Evolutionary conservation across 2,888 invertebrate species (phyloP).

Genomic region (Eilema griseolum): DNA sequence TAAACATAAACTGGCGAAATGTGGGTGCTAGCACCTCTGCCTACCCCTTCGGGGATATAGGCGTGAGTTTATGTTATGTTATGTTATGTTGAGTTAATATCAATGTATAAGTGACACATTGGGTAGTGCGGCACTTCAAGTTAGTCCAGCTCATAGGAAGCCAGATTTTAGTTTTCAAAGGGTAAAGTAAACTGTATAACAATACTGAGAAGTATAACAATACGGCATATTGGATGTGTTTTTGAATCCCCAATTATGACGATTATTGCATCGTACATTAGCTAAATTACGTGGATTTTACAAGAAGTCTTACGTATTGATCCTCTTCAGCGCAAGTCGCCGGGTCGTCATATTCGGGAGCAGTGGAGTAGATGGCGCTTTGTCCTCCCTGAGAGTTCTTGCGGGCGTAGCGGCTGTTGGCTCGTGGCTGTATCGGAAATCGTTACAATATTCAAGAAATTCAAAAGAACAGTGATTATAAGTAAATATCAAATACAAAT

Average conservation of each 20-base stretch:
- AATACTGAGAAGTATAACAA: too few species aligned
- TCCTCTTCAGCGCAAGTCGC: slow-evolving; percentile 97
- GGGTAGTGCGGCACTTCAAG: too few species aligned
- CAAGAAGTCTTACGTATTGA: slow-evolving; percentile 90
- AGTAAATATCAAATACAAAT: not conserved
- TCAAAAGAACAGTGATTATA: not conserved
- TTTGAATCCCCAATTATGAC: not conserved
- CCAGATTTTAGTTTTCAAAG: too few species aligned
- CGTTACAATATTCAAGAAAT: not conserved
- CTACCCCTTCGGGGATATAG: too few species aligned
- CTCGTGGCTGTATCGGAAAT: slow-evolving; percentile 82
- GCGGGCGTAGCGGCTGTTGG: slow-evolving; percentile 90
- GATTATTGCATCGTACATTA: not conserved
- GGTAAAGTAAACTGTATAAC: too few species aligned
- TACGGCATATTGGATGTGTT: too few species aligned
- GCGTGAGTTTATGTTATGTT: too few species aligned
- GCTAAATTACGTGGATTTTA: not conserved
- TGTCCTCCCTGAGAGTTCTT: slow-evolving; percentile 93
- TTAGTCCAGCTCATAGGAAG: too few species aligned
- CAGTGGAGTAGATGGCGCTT: slow-evolving; percentile 93
- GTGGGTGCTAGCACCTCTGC: too few species aligned
- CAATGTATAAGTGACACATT: too few species aligned
- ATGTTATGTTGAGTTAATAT: too few species aligned
- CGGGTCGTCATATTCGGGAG: slow-evolving; percentile 97
- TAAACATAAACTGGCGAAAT: too few species aligned